Conservation (phyloP, 2,888 invertebrate genomes). For the Agriopis aurantiaria region DNA sequence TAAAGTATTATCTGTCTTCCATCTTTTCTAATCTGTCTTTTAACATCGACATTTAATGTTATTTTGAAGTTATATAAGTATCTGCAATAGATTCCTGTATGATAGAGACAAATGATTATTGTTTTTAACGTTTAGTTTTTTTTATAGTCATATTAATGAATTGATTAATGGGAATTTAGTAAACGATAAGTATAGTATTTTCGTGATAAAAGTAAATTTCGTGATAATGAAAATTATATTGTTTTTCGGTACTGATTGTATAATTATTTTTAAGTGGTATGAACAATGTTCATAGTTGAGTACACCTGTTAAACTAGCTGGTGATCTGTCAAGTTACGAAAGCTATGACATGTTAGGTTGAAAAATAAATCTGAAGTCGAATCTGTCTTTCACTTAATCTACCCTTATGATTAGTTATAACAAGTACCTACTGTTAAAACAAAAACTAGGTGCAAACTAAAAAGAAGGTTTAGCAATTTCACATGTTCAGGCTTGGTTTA, state of each 20-base stretch:
- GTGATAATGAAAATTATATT: conserved; percentile 78
- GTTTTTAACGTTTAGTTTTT: conserved; percentile 51
- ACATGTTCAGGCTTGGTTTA: no score
- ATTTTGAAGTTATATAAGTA: conserved; percentile 53
- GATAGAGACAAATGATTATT: conserved; percentile 55
- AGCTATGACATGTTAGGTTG: conserved; percentile 85
- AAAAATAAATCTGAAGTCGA: conserved; percentile 81
- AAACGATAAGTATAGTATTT: conserved; percentile 80
- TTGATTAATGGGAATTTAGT: conserved; percentile 84
- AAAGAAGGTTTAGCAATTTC: no score
- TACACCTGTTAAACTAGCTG: conserved; percentile 84
- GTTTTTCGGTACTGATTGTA: conserved; percentile 84
- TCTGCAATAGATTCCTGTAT: conserved; percentile 54
- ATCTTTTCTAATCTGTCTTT: conserved; percentile 50
- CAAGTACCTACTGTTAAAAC: no score
- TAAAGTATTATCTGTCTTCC: conserved; percentile 62
- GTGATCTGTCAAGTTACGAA: conserved; percentile 81
- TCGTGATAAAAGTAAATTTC: conserved; percentile 84
- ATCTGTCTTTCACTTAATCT: conserved; percentile 66
- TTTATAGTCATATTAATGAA: conserved; percentile 62
- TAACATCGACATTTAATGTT: conserved; percentile 42
- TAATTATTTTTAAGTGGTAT: conserved; percentile 81
- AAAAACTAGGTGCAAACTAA: no score
- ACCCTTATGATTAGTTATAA: neutral
- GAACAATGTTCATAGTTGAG: conserved; percentile 84